Conservation (phyloP, 2,888 invertebrate genomes). For the Encarsia formosa region DNA sequence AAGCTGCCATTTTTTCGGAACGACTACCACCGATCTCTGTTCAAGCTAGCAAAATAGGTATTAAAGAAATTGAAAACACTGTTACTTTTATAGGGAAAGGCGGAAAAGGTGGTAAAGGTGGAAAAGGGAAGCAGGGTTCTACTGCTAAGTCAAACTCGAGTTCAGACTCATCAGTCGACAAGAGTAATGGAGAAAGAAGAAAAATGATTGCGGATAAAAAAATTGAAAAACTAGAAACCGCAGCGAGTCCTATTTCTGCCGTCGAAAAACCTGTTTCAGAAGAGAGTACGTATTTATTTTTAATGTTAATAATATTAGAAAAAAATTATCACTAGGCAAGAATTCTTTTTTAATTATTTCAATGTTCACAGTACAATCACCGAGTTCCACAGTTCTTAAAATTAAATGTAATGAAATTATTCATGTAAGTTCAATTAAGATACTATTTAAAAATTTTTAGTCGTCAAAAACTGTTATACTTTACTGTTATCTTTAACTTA, state of each 20-base stretch:
- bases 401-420: no score
- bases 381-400: no score
- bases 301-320: no score
- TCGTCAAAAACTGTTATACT: no score
- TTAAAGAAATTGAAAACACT: slow-evolving; percentile 33
- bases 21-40: slow-evolving; percentile 43
- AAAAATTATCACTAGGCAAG: no score
- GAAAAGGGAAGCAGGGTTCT: slow-evolving; percentile 23
- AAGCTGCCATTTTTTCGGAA: slow-evolving; percentile 44
- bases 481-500: no score
- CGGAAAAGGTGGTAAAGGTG: slow-evolving; percentile 27
- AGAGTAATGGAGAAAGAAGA: background rate
- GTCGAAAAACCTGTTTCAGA: background rate
- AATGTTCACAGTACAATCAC: no score
- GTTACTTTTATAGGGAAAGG: slow-evolving; percentile 9
- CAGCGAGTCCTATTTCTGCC: slow-evolving; percentile 4
- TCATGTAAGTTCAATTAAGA: no score
- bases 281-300: no score
- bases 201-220: slow-evolving; percentile 13
- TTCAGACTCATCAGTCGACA: background rate
- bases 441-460: no score
- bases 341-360: no score
- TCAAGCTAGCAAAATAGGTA: slow-evolving; percentile 43
- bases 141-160: background rate
- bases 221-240: slow-evolving; percentile 24